These are phyloP conservation scores for Oxygymnocypris stewartii DNA, from an alignment of 2,113 vertebrate genomes.

Conservation along the genomic window DNA sequence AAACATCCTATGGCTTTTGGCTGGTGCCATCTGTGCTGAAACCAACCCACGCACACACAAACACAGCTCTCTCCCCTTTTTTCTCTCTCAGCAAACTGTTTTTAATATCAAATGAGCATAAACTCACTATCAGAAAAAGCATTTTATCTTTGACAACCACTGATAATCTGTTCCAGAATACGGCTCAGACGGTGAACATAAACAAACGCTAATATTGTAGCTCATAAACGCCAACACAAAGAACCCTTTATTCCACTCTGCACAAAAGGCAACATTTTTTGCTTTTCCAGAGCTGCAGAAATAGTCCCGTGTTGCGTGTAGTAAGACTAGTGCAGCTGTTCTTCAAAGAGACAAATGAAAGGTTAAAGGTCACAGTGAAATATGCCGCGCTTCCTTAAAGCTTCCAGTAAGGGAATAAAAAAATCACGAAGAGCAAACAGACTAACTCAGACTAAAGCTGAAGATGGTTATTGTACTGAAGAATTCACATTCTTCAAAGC, in stretches of 20 bases:
- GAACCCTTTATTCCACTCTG: neutral
- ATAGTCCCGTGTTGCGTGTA: neutral
- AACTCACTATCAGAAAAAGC: neutral
- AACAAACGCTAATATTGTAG: neutral
- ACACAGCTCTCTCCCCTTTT: constrained; percentile 46
- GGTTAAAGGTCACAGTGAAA: constrained; percentile 58
- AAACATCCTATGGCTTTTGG: constrained; percentile 63
- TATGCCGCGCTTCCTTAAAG: neutral
- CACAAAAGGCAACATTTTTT: constrained; percentile 11
- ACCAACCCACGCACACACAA: constrained; percentile 65
- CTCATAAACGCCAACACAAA: neutral
- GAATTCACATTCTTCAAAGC: neutral
- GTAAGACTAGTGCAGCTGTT: constrained; percentile 32
- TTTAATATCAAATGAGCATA: neutral
- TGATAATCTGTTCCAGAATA: neutral
- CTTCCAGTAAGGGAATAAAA: neutral
- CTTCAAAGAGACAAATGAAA: constrained; percentile 36
- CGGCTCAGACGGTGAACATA: neutral
- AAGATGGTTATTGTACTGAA: constrained; percentile 6
- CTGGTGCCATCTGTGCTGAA: constrained; percentile 65
- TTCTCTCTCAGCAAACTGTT: constrained; percentile 17
- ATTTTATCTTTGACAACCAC: neutral
- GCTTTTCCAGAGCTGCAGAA: constrained; percentile 17
- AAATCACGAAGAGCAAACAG: neutral
- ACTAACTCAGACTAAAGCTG: neutral